Evolutionary conservation across 2,113 vertebrate genomes (phyloP).

Genomic region (Python bivittatus): DNA sequence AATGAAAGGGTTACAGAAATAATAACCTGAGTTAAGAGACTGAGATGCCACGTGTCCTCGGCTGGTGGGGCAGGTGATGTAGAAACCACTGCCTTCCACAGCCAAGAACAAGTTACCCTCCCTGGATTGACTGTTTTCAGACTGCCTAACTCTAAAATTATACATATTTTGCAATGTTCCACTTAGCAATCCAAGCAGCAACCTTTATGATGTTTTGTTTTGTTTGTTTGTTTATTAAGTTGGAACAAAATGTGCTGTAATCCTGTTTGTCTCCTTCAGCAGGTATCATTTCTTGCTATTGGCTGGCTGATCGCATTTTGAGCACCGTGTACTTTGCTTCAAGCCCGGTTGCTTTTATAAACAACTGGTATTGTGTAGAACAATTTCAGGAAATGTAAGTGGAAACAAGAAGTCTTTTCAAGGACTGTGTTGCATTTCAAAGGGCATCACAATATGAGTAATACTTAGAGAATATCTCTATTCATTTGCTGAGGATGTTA

Average conservation of each 20-base stretch:
- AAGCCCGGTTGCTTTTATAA: slow-evolving; percentile 44
- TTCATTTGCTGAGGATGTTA: slow-evolving; percentile 24
- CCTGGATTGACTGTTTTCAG: not conserved
- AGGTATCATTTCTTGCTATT: slow-evolving; percentile 45
- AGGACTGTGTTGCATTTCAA: slow-evolving; percentile 47
- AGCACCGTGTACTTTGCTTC: slow-evolving; percentile 47
- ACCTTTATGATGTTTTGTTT: slow-evolving; percentile 37
- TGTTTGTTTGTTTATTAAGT: slow-evolving; percentile 18
- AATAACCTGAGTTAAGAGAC: not conserved
- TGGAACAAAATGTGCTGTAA: slow-evolving; percentile 38
- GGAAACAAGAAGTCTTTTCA: slow-evolving; percentile 55
- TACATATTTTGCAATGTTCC: not conserved
- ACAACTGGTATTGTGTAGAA: slow-evolving; percentile 31
- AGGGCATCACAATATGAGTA: slow-evolving; percentile 36
- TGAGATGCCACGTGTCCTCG: too few species aligned
- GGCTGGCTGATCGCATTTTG: slow-evolving; percentile 48
- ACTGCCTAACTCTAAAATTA: not conserved
- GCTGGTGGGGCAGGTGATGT: not conserved
- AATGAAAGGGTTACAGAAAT: not conserved
- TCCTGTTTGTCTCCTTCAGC: not conserved
- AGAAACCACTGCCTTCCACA: not conserved
- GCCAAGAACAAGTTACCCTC: not conserved
- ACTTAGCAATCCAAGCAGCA: slow-evolving; percentile 31
- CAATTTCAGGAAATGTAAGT: slow-evolving; percentile 53
- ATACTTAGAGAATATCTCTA: slow-evolving; percentile 50